Evolutionary conservation across 64 coral and sea anemone genomes (phyloP).

Genomic region (Cladopsammia gracilis): DNA sequence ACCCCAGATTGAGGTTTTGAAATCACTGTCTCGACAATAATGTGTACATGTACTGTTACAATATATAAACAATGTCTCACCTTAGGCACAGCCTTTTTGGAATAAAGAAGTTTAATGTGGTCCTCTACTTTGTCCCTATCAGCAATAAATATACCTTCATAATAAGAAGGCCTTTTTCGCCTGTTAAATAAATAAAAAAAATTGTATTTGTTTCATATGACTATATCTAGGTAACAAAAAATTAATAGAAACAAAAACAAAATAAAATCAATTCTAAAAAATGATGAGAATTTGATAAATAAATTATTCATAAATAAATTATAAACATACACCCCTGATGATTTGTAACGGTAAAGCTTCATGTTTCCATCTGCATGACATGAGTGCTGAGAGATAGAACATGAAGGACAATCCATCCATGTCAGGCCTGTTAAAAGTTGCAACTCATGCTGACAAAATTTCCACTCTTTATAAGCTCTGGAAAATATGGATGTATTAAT

Average conservation of each 20-base stretch:
- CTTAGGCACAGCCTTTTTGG: background rate
- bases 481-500: slow-evolving; percentile 19
- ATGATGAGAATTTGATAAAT: no score
- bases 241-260: no score
- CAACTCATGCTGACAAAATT: slow-evolving; percentile 50
- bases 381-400: slow-evolving; percentile 35
- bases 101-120: slow-evolving; percentile 14
- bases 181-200: background rate
- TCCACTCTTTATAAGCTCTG: slow-evolving; percentile 35
- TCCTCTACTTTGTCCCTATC: background rate
- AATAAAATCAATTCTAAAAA: no score
- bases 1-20: no score
- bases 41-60: no score
- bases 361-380: slow-evolving; percentile 53
- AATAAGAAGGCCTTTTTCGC: background rate
- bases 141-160: slow-evolving; percentile 42
- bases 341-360: slow-evolving; percentile 36
- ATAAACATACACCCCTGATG: background rate
- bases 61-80: background rate
- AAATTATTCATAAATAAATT: background rate
- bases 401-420: slow-evolving; percentile 47
- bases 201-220: no score
- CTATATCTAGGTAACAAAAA: no score
- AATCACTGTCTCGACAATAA: no score
- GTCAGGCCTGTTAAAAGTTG: slow-evolving; percentile 2